Conservation (phyloP, 2,888 invertebrate genomes). For the Ellobium chinense region DNA sequence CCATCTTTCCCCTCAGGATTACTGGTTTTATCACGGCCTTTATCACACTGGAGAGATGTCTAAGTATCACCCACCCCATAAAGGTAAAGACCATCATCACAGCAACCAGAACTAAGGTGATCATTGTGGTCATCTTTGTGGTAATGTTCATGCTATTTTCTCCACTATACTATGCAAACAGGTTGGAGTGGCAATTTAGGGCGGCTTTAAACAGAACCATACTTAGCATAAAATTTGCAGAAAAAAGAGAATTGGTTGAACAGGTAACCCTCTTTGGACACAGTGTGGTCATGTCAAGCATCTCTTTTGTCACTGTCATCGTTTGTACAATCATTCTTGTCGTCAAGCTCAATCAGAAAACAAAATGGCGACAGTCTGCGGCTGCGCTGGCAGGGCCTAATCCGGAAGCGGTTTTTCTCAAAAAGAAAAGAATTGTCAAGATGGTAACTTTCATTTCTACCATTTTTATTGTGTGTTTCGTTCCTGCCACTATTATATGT, state of each 20-base stretch:
- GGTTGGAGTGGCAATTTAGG: neutral
- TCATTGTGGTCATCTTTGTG: neutral
- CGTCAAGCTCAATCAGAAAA: conserved; percentile 2
- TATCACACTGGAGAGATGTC: conserved; percentile 28
- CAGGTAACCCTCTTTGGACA: neutral
- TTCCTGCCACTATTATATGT: neutral
- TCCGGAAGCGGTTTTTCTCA: neutral
- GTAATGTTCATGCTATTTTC: neutral
- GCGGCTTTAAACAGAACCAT: neutral
- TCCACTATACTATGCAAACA: conserved; percentile 19
- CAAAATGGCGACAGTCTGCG: conserved; percentile 10
- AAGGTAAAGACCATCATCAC: conserved; percentile 23
- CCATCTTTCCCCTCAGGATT: neutral
- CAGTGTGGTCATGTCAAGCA: neutral
- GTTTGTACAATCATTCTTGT: conserved; percentile 1
- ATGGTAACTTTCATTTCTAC: conserved; percentile 4
- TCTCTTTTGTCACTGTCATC: neutral
- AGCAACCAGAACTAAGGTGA: neutral
- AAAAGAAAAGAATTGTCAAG: conserved; percentile 11
- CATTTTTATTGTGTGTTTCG: conserved; percentile 15
- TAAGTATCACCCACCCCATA: conserved; percentile 12
- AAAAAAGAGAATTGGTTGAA: neutral
- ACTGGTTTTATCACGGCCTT: conserved; percentile 15
- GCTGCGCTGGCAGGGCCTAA: neutral
- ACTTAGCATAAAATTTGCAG: neutral